Base-by-base conservation (phyloP, 2,797 vertebrate genomes). In the Typhlichthys subterraneus region DNA sequence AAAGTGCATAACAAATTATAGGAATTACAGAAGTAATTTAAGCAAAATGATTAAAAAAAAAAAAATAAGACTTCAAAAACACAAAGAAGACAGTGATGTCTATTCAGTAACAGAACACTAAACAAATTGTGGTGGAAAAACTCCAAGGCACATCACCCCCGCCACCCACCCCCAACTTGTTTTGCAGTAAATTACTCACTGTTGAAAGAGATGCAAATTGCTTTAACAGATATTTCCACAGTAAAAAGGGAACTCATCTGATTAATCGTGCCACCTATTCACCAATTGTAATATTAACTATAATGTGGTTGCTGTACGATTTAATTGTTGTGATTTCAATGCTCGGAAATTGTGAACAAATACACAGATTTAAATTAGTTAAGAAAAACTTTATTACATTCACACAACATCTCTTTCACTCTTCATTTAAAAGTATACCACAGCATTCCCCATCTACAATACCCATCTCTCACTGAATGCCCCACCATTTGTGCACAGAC, bases 401-500 rank as follows among this genome's bases (percentile, higher is more conserved):
- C 33, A 38, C 9, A 8, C 33, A 6, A 38, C 2, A 55, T 12
- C 59, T 62, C 63, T 56, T 17, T 5, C 31, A 48, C 38, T 0
- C 14, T 45, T 53, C 53, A 38, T 19, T 13, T 5, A 23, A 23
- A 23, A 23, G 23, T 23, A 23, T 23, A 23, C 23, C 23, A 23
- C 23, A 23, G 23, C 23, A 23, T 23, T 42, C 4, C 2, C 9
- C 23, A 42, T 0, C 15, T 19, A 19, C 19, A 2, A 19, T 19
- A 19, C 19, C 45, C 38, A 4, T 0, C 3, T 19, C 4, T 92
- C 84, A 97, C 12, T 91, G 85, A 55, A 87, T 64, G 12, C 95
- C 96, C 97, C 97, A 99, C 79, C 86, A 93, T 83, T 90, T 91
- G 47, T 95, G 89, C 55, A 95, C 84, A 8, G 87, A 71, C 57